Evolutionary conservation across 2,888 invertebrate genomes (phyloP), one percentile per base, ranked within the genome.

Genomic region (Drosophila rubida): DNA sequence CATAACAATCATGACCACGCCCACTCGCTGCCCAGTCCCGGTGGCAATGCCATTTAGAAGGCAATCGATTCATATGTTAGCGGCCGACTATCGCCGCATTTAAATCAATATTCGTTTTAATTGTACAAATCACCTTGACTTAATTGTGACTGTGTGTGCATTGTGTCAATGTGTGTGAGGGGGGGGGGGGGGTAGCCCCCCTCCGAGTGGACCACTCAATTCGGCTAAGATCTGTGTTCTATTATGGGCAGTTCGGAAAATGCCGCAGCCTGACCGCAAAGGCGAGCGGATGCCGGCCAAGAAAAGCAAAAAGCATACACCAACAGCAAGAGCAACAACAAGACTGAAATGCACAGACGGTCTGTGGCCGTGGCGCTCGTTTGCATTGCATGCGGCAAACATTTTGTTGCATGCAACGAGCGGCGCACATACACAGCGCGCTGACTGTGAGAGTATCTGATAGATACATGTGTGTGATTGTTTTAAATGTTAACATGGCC

Each of bases 401-500:
- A 70, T 72, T 78, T 59, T 58, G 79, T 71, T 75, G 80, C 80
- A 80, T 80, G 80, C 80, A 78, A 72, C 79, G 55, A 57, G 55
- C 54, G 39, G 42, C 54, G 51, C 49, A 57, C 42, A 42, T 41
- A 48, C 62, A 50, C 41, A 57, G 57, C 42, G 48, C 25, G 23
- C 51, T 51, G 49, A 58, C 13, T 39, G 32, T 23, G n/a, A 39
- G 57, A 48, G 55, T 75, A 67, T 55, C 46, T 59, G 50, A 53
- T 57, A 65, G 62, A 75, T 81, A 73, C 73, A 68, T 83, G 75
- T 83, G 87, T 84, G 84, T 86, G 87, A 84, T 86, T 84, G 84
- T 84, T 81, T 84, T 86, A 86, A 83, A 85, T 85, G 87, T 85
- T 85, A 88, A 82, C 82, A 87, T 84, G 82, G 82, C 87, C 87